Evolutionary conservation across 1,140 invertebrate genomes (phyloP).

Genomic region (Nasonia longicornis): DNA sequence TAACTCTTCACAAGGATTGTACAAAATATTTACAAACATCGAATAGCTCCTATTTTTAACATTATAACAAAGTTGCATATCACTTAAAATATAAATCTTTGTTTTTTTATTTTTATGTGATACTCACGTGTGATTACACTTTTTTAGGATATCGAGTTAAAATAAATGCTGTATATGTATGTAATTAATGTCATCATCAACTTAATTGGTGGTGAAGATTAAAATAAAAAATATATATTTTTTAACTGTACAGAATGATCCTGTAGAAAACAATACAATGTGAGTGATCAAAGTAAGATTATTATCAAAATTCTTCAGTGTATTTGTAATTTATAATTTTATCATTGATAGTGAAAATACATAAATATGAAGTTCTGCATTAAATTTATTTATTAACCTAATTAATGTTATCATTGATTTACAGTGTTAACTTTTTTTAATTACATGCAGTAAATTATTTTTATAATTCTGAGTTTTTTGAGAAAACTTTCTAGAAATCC

Average conservation of each 20-base stretch:
- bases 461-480: neutral
- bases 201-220: slow-evolving; percentile 46
- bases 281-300: slow-evolving; percentile 46
- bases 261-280: slow-evolving; percentile 50
- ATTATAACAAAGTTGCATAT: slow-evolving; percentile 10
- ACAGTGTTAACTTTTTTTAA: slow-evolving; percentile 1
- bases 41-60: slow-evolving; percentile 10
- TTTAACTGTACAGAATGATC: slow-evolving; percentile 60
- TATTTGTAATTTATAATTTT: slow-evolving; percentile 25
- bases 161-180: slow-evolving; percentile 29
- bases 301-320: slow-evolving; percentile 51
- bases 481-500: neutral
- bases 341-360: slow-evolving; percentile 3
- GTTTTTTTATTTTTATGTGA: slow-evolving; percentile 36
- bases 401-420: slow-evolving; percentile 30
- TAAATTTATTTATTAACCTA: slow-evolving; percentile 19
- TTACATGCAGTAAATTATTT: neutral
- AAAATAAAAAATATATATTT: slow-evolving; percentile 55
- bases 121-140: slow-evolving; percentile 30
- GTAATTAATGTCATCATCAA: slow-evolving; percentile 31
- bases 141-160: slow-evolving; percentile 23
- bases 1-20: neutral
- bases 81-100: slow-evolving; percentile 26
- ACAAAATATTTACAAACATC: slow-evolving; percentile 28
- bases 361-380: slow-evolving; percentile 20